phyloP scores from a whole-genome alignment of 2,888 invertebrate genomes.

The Agonopterix arenella region DNA sequence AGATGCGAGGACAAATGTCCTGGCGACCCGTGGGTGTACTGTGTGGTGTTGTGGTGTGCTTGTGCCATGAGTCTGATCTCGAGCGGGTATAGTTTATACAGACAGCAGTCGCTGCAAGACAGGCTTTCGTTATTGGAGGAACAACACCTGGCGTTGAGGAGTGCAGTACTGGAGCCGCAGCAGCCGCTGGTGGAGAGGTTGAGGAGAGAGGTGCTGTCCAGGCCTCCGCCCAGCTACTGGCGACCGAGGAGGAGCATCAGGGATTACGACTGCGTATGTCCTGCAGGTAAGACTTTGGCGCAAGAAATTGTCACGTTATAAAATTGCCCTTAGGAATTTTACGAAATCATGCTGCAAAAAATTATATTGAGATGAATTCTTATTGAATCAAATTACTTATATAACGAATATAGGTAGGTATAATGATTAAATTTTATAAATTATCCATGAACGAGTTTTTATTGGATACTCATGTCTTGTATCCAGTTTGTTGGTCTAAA shows the following conservation, averaged over 20 bases:
- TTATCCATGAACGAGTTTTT: too few relatives aligned
- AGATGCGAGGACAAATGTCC: constrained; percentile 56
- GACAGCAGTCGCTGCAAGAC: constrained; percentile 72
- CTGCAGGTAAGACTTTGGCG: constrained; percentile 74
- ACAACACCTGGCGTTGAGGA: constrained; percentile 71
- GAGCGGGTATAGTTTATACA: constrained; percentile 78
- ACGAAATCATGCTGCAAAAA: too few relatives aligned
- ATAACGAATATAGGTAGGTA: too few relatives aligned
- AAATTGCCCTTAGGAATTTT: too few relatives aligned
- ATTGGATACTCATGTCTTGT: too few relatives aligned
- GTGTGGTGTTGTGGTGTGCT: constrained; percentile 78
- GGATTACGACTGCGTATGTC: constrained; percentile 83
- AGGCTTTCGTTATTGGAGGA: constrained; percentile 73
- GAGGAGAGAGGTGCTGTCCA: constrained; percentile 61
- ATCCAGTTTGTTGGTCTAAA: too few relatives aligned
- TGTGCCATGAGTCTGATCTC: constrained; percentile 80
- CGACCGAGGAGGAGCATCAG: constrained; percentile 64
- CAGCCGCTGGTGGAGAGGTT: constrained; percentile 75
- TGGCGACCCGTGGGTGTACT: constrained; percentile 62
- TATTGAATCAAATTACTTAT: too few relatives aligned
- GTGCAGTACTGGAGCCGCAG: constrained; percentile 69
- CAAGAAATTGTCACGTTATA: too few relatives aligned
- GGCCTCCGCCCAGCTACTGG: constrained; percentile 46
- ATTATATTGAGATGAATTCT: too few relatives aligned
- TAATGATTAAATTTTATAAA: too few relatives aligned